Percentiles rank a stretch among this genome's conserved stretches.
Conservation (phyloP, 2,797 vertebrate genomes). For the Malurus splendens region DNA sequence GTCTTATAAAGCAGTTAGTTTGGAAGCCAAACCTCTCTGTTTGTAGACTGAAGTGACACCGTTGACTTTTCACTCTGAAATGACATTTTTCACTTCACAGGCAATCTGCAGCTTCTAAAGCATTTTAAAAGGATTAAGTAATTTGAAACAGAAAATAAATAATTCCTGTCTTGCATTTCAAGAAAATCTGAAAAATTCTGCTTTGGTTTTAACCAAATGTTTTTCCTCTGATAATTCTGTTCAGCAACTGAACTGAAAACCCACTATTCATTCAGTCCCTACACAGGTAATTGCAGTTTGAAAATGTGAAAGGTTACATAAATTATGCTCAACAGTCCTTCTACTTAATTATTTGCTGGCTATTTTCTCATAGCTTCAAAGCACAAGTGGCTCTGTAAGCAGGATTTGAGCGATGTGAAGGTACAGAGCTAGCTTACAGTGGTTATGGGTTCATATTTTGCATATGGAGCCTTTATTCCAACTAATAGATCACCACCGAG, state of each 20-base stretch:
- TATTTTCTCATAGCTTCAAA: conserved; percentile 48
- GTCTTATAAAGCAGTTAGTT: neutral
- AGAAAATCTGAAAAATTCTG: conserved; percentile 31
- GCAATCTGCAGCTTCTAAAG: conserved; percentile 14
- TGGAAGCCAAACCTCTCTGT: neutral
- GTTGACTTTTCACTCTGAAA: neutral
- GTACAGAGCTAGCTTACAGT: conserved; percentile 11
- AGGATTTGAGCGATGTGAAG: conserved; percentile 5
- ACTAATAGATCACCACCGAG: conserved; percentile 46
- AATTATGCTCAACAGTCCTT: conserved; percentile 18
- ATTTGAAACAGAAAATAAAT: conserved; percentile 54
- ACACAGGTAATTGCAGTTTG: conserved; percentile 27
- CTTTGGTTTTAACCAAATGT: conserved; percentile 24
- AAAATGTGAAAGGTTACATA: conserved; percentile 48
- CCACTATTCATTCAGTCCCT: conserved; percentile 28
- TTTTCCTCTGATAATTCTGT: conserved; percentile 18
- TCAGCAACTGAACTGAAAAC: conserved; percentile 25
- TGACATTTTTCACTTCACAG: conserved; percentile 1
- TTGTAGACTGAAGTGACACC: neutral
- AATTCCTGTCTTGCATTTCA: conserved; percentile 14
- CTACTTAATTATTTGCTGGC: conserved; percentile 35
- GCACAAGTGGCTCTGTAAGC: neutral
- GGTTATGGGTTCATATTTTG: conserved; percentile 55
- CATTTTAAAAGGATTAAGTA: conserved; percentile 49
- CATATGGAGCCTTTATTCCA: conserved; percentile 48